phyloP scores from a whole-genome alignment of 1,140 invertebrate species.

The Drosophila malerkotliana region DNA sequence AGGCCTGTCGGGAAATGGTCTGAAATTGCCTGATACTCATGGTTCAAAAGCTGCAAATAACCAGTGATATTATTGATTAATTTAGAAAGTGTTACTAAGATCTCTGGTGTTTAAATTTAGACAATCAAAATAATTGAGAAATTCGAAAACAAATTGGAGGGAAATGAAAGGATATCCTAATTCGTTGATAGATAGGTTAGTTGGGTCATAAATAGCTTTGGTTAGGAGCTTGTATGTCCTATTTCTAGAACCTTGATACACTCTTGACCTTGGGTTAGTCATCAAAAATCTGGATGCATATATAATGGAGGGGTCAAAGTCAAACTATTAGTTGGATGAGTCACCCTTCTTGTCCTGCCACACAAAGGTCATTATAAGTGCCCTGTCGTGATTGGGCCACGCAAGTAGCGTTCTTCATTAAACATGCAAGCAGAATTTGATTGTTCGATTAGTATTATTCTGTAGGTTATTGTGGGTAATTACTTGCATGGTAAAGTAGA shows the following conservation, averaged over 20 bases:
- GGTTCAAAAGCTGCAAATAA: constrained; percentile 66
- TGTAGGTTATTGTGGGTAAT: constrained; percentile 44
- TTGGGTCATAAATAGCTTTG: too few relatives aligned
- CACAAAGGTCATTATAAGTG: neutral
- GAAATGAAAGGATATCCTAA: too few relatives aligned
- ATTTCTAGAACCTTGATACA: neutral
- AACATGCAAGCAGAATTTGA: constrained; percentile 55
- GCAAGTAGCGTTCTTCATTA: neutral
- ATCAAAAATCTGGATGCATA: constrained; percentile 10
- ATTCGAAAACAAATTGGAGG: neutral
- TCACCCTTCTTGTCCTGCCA: constrained; percentile 10
- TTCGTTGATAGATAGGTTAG: too few relatives aligned
- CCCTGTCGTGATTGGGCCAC: constrained; percentile 25
- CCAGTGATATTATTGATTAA: constrained; percentile 13
- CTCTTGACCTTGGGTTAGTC: constrained; percentile 11
- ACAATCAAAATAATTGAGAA: neutral
- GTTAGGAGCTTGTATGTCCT: too few relatives aligned
- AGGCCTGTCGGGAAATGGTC: constrained; percentile 49
- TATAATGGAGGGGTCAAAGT: constrained; percentile 48
- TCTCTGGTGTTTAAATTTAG: neutral
- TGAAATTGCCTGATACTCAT: constrained; percentile 71
- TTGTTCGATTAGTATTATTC: constrained; percentile 9
- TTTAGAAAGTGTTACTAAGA: neutral
- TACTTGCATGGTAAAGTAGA: constrained; percentile 77
- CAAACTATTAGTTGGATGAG: constrained; percentile 25